Base-by-base conservation (phyloP, 1,140 invertebrate species). In the Nebria ingens region DNA sequence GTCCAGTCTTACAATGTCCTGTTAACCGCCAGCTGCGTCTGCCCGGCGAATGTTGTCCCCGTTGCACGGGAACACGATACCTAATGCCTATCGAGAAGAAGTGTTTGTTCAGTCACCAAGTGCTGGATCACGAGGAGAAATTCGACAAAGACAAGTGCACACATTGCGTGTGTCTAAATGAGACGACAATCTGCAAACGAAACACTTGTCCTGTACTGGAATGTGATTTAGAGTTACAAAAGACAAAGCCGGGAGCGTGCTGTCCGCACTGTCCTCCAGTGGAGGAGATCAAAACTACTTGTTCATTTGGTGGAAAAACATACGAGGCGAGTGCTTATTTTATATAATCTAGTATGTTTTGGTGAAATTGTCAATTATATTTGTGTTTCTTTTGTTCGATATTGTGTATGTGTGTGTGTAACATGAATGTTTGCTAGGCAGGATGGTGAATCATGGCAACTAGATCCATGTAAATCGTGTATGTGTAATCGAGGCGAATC, bases 401-500 rank as follows among this genome's bases (percentile, higher is more conserved):
- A 55, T 21, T 58, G 51, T 51, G 29, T 52, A 21, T 42, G 22
- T 57, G 23, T 13, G 11, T 56, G 4, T 25, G 4, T 38, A 12
- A 11, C 19, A 56, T 21, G 15, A 49, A 56, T 51, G 53, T 66
- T 62, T 64, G 65, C 61, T 65, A 69, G 66, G 64, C 75, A 91
- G 87, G 84, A 91, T 74, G 91, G 90, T 62, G 85, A 91, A 65
- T 80, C 79, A 21, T 95, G 91, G 91, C 80, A 84, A 63, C 75
- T 90, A 64, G 89, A 93, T 67, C 80, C 83, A 11, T 97, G 93
- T 69, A 89, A 88, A 59, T 85, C 85, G 13, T 97, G 92, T 58
- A 73, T 76, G 56, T 97, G 93, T 70, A 78, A 81, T 49, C 77
- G 80, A 19, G 91, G 91, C 21, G 82, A 84, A 65, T 82, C 89